Evolutionary conservation across 2,113 vertebrate species (phyloP).

Genomic region (Perognathus longimembris): DNA sequence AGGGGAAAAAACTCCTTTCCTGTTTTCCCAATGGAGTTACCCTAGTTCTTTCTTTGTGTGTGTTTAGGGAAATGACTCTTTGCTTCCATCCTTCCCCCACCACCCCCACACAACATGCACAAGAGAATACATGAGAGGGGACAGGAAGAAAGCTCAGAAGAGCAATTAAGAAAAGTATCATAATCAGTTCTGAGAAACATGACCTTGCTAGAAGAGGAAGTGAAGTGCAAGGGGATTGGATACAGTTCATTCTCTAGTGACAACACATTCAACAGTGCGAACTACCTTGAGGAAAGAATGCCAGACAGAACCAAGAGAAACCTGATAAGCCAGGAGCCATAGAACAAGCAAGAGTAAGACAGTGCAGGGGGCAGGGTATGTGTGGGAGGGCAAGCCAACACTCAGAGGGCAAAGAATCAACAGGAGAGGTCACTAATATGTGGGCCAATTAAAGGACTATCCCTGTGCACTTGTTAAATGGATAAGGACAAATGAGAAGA

Average conservation of each 20-base stretch:
- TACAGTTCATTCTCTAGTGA: background rate
- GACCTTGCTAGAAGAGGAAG: background rate
- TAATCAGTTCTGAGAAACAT: background rate
- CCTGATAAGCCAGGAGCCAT: background rate
- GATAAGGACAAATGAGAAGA: too few relatives aligned
- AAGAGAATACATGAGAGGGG: background rate
- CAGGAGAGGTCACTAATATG: background rate
- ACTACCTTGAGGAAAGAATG: background rate
- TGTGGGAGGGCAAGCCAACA: too few relatives aligned
- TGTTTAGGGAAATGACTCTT: constrained; percentile 52
- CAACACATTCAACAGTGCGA: background rate
- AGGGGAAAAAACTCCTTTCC: background rate
- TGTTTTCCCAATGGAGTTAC: background rate
- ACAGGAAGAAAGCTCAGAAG: background rate
- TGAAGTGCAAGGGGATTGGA: background rate
- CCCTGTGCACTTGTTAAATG: too few relatives aligned
- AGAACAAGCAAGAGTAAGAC: background rate
- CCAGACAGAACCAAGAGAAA: background rate
- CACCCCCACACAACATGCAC: too few relatives aligned
- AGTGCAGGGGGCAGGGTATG: too few relatives aligned
- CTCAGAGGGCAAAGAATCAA: background rate
- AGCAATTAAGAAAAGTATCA: background rate
- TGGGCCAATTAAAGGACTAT: too few relatives aligned
- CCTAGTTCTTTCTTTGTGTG: constrained; percentile 27
- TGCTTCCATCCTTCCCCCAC: background rate